phyloP scores from a whole-genome alignment of 2,113 vertebrate genomes.

The Fulica atra region DNA sequence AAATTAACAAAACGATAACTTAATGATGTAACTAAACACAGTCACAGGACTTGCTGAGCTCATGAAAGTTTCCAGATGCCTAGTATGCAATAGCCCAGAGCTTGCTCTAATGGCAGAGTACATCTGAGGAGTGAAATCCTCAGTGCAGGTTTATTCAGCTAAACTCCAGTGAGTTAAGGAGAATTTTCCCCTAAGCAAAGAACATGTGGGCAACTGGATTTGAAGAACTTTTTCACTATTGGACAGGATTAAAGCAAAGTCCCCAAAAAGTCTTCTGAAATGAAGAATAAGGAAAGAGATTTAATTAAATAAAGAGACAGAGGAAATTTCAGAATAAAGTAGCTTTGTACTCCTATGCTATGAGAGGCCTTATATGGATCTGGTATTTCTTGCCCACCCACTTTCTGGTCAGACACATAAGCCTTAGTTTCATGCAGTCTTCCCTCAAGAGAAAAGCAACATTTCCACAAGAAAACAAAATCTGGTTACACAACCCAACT shows the following conservation, averaged over 20 bases:
- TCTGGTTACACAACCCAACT: not conserved
- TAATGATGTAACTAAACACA: not conserved
- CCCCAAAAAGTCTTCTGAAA: not conserved
- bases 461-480: constrained; percentile 48
- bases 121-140: not conserved
- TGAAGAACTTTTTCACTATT: not conserved
- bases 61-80: not conserved
- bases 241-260: constrained; percentile 13
- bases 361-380: not conserved
- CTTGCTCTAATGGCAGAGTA: not conserved
- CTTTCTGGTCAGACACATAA: not conserved
- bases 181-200: not conserved
- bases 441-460: not conserved
- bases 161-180: not conserved
- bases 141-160: not conserved
- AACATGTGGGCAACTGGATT: not conserved
- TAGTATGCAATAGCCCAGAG: not conserved
- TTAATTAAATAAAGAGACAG: not conserved
- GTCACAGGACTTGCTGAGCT: not conserved
- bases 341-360: not conserved
- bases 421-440: not conserved
- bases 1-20: not conserved
- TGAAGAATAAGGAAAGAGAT: not conserved
- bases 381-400: constrained; percentile 21
- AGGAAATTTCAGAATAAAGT: constrained; percentile 4